phyloP scores from a whole-genome alignment of 2,113 vertebrate genomes.

The Urocolius indicus region DNA sequence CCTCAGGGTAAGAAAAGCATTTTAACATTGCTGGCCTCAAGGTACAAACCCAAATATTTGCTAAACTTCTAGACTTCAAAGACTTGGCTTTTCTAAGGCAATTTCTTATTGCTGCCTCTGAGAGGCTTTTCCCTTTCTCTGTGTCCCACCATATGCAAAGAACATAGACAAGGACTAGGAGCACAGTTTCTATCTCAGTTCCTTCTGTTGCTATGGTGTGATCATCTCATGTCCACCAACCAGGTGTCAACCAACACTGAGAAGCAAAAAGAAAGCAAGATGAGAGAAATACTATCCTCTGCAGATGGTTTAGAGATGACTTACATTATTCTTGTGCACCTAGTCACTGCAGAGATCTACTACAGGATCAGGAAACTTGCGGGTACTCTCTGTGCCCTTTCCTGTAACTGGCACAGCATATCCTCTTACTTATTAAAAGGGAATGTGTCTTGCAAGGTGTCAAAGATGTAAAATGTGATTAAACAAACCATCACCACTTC shows the following conservation, averaged over 20 bases:
- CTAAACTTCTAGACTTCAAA: slow-evolving; percentile 23
- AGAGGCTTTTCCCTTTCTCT: background rate
- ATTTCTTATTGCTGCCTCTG: background rate
- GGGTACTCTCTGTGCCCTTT: background rate
- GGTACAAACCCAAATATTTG: slow-evolving; percentile 36
- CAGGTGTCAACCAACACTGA: background rate
- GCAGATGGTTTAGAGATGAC: background rate
- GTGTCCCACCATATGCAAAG: background rate
- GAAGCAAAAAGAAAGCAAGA: background rate
- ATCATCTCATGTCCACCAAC: fast-evolving
- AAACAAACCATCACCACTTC: background rate
- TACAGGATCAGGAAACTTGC: background rate
- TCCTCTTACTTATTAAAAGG: background rate
- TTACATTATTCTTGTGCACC: background rate
- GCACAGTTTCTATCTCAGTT: background rate
- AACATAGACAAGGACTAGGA: background rate
- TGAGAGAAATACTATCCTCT: background rate
- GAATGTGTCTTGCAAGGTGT: background rate
- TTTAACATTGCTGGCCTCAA: background rate
- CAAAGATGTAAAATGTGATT: background rate
- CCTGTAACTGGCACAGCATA: background rate
- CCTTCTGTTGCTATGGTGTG: background rate
- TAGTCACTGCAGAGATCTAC: background rate
- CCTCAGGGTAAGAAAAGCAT: slow-evolving; percentile 9
- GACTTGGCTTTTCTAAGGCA: background rate